Percentiles rank a stretch among this genome's conserved stretches.
phyloP scores from a whole-genome alignment of 2,797 vertebrate genomes.

The Periparus ater region DNA sequence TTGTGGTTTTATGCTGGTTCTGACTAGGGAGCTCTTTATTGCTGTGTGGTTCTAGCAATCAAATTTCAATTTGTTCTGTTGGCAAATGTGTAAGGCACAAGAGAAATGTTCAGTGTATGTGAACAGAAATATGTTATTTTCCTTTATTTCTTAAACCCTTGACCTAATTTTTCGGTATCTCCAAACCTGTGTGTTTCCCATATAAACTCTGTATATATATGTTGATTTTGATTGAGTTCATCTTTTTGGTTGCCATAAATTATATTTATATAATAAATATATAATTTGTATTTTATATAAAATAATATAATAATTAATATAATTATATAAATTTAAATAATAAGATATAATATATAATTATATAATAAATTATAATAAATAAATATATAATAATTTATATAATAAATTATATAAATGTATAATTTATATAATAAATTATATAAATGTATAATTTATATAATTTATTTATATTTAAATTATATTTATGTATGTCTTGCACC shows the following conservation, averaged over 20 bases:
- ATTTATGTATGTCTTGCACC: not conserved
- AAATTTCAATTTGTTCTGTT: constrained; percentile 27
- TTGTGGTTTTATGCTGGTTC: constrained; percentile 54
- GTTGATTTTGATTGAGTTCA: not conserved
- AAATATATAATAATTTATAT: too few relatives aligned
- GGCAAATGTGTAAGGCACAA: not conserved
- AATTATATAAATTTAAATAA: too few relatives aligned
- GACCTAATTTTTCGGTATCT: not conserved
- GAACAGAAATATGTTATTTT: not conserved
- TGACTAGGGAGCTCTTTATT: not conserved
- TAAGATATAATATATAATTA: too few relatives aligned
- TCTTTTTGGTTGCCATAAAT: not conserved
- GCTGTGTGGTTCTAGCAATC: constrained; percentile 23
- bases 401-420: too few relatives aligned
- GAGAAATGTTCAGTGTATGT: not conserved
- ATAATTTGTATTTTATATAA: too few relatives aligned
- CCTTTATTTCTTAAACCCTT: not conserved
- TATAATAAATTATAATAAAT: too few relatives aligned
- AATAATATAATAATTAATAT: too few relatives aligned
- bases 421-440: too few relatives aligned
- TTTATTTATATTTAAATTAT: too few relatives aligned
- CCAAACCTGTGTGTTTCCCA: not conserved
- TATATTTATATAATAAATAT: too few relatives aligned
- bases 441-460: too few relatives aligned
- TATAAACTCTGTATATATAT: not conserved